Conservation (phyloP, 2,888 invertebrate species). For the Ptilodon capucinus region DNA sequence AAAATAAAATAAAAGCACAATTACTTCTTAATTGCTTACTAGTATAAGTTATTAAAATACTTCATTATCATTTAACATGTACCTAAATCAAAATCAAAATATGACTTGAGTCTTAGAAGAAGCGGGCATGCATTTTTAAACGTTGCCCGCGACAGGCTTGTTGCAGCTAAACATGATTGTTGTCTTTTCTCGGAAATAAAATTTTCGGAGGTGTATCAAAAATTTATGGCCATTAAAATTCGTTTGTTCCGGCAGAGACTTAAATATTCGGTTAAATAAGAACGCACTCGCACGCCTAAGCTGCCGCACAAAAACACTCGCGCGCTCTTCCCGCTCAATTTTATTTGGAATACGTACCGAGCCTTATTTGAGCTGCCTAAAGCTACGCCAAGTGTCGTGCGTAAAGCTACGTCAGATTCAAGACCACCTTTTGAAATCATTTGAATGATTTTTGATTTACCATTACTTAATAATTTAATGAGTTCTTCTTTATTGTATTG, state of each 20-base stretch:
- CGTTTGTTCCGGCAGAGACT: slow-evolving; percentile 18
- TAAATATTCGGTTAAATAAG: slow-evolving; percentile 40
- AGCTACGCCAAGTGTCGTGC: too few relatives aligned
- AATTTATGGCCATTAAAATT: slow-evolving; percentile 34
- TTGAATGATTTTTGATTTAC: too few relatives aligned
- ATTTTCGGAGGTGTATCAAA: slow-evolving; percentile 31
- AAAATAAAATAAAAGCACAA: too few relatives aligned
- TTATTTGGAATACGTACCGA: background rate
- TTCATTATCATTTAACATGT: too few relatives aligned
- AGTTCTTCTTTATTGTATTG: too few relatives aligned
- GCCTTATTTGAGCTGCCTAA: too few relatives aligned
- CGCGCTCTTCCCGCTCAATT: slow-evolving; percentile 6
- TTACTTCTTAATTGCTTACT: too few relatives aligned
- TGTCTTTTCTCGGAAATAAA: slow-evolving; percentile 27
- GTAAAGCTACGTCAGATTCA: too few relatives aligned
- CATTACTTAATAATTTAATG: too few relatives aligned
- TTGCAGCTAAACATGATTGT: slow-evolving; percentile 27
- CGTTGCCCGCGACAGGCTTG: slow-evolving; percentile 1
- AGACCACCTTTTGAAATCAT: too few relatives aligned
- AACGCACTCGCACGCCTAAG: slow-evolving; percentile 22
- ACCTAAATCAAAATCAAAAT: slow-evolving; percentile 19
- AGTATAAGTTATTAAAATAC: too few relatives aligned
- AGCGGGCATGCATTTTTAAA: slow-evolving; percentile 14
- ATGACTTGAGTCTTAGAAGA: background rate
- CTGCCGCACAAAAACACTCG: slow-evolving; percentile 9